phyloP scores from a whole-genome alignment of 2,113 vertebrate genomes.

The Alouatta palliata region DNA sequence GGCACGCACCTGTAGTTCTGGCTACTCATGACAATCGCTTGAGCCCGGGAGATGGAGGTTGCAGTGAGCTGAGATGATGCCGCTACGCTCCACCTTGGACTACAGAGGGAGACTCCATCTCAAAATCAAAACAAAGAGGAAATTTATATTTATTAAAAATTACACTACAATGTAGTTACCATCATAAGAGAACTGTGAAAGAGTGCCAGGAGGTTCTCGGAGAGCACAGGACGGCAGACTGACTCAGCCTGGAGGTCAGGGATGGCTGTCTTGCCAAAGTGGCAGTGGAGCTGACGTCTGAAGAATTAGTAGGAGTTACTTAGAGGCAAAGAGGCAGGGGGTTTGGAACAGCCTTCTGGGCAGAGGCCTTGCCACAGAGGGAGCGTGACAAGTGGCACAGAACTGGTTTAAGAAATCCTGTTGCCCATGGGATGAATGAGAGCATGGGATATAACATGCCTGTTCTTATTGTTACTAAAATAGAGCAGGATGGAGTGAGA shows the following conservation, averaged over 20 bases:
- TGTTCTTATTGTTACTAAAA: constrained; percentile 25
- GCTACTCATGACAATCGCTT: too few species aligned
- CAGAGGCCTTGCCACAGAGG: background rate
- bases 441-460: background rate
- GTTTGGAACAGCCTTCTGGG: background rate
- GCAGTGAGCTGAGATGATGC: too few species aligned
- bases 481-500: background rate
- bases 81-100: too few species aligned
- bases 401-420: background rate
- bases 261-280: background rate
- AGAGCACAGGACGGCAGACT: background rate
- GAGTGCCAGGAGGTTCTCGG: background rate
- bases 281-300: background rate
- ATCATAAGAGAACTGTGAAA: background rate
- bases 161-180: background rate
- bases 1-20: too few species aligned
- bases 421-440: background rate
- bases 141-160: background rate
- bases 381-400: background rate
- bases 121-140: background rate
- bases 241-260: background rate
- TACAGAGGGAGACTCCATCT: too few species aligned
- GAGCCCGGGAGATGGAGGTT: too few species aligned
- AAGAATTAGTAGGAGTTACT: background rate
- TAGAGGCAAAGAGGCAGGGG: background rate